A percentile compares a stretch with the other conserved stretches of the same genome.
These are phyloP conservation scores for Eclectus roratus DNA, from an alignment of 2,113 vertebrate genomes.

Conservation along the genomic window DNA sequence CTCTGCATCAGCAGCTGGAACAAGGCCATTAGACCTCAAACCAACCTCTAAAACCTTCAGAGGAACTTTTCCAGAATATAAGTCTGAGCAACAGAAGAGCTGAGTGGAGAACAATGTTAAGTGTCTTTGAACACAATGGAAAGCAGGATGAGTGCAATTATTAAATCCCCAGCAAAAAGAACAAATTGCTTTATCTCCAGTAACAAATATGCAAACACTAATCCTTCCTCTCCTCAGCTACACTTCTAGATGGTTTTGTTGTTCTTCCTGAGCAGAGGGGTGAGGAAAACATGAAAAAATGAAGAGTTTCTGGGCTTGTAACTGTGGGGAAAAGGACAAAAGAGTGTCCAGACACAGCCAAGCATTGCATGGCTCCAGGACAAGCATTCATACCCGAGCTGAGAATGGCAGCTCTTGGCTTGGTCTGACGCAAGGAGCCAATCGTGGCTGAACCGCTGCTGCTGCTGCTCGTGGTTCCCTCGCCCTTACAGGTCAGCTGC, in stretches of 20 bases:
- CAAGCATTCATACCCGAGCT: conserved; percentile 80
- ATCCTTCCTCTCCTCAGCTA: neutral
- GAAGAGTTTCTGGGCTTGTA: neutral
- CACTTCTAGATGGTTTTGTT: neutral
- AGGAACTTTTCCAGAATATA: conserved; percentile 42
- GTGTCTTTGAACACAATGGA: neutral
- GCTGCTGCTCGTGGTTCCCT: conserved; percentile 78
- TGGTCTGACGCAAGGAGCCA: conserved; percentile 74
- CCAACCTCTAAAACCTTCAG: conserved; percentile 37
- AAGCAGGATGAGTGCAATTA: conserved; percentile 24
- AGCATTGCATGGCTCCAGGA: neutral
- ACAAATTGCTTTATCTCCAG: neutral
- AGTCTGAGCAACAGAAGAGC: conserved; percentile 12
- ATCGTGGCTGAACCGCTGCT: conserved; percentile 64
- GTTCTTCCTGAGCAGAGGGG: neutral
- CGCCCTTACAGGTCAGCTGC: conserved; percentile 95
- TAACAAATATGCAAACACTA: neutral
- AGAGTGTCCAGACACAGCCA: neutral
- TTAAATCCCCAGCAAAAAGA: conserved; percentile 3
- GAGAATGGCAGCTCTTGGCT: conserved; percentile 82
- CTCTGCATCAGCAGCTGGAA: conserved; percentile 60
- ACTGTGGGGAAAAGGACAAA: neutral
- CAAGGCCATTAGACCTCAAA: conserved; percentile 49
- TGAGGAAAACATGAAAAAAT: neutral
- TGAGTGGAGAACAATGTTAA: neutral